These are phyloP conservation scores for Oostethus manadensis DNA, from an alignment of 2,113 vertebrate genomes.

Conservation along the genomic window DNA sequence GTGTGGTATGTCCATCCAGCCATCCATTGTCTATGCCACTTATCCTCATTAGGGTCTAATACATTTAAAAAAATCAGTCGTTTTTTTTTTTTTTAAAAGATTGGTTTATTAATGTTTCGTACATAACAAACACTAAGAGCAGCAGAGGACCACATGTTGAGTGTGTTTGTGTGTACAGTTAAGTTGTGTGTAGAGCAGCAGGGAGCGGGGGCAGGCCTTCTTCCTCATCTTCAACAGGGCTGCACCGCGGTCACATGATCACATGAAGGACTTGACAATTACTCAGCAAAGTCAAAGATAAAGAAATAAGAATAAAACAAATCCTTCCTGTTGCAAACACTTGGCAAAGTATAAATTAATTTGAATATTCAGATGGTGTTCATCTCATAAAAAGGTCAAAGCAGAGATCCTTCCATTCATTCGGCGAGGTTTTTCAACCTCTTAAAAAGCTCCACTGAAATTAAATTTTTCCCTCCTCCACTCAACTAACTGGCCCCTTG, in stretches of 20 bases:
- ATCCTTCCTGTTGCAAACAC: conserved; percentile 42
- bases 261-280: conserved; percentile 49
- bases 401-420: conserved; percentile 28
- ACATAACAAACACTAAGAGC: conserved; percentile 77
- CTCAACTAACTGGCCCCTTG: conserved; percentile 49
- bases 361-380: conserved; percentile 52
- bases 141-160: conserved; percentile 74
- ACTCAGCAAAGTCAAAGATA: conserved; percentile 58
- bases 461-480: conserved; percentile 23
- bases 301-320: conserved; percentile 26
- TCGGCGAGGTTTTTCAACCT: conserved; percentile 31
- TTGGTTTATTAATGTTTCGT: conserved; percentile 82
- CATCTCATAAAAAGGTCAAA: conserved; percentile 42
- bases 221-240: conserved; percentile 68
- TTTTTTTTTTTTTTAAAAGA: conserved; percentile 56
- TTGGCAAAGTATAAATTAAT: conserved; percentile 43
- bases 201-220: conserved; percentile 58
- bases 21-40: too few species aligned
- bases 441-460: conserved; percentile 26
- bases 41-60: too few species aligned
- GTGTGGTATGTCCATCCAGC: too few species aligned
- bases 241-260: conserved; percentile 62
- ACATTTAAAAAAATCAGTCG: background rate
- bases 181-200: conserved; percentile 78
- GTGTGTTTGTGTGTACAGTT: conserved; percentile 42